Percentiles rank a stretch among this genome's conserved stretches.
Conservation (phyloP, 2,113 vertebrate species). For the Chitala chitala region DNA sequence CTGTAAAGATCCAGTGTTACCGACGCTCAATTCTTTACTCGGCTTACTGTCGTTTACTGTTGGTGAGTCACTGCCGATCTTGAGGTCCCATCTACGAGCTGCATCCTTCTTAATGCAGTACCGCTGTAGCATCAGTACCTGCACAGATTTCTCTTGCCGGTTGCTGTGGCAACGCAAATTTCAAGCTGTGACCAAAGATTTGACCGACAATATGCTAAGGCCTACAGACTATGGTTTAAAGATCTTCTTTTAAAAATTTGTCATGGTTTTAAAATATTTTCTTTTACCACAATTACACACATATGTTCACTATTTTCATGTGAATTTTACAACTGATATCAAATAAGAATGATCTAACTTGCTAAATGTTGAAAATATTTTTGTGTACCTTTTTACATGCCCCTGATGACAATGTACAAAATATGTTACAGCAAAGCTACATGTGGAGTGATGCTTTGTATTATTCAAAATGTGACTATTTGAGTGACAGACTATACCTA, state of each 20-base stretch:
- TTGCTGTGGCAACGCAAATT: slow-evolving; percentile 58
- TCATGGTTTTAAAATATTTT: too few species aligned
- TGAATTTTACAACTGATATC: too few species aligned
- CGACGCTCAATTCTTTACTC: slow-evolving; percentile 13
- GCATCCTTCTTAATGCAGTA: slow-evolving; percentile 53
- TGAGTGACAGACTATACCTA: too few species aligned
- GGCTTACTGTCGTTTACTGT: slow-evolving; percentile 27
- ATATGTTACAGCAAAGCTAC: too few species aligned
- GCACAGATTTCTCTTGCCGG: slow-evolving; percentile 40
- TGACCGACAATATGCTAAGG: slow-evolving; percentile 24
- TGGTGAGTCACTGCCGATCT: slow-evolving; percentile 50
- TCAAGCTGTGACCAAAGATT: slow-evolving; percentile 35
- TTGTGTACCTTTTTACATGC: too few species aligned
- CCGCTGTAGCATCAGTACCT: slow-evolving; percentile 40
- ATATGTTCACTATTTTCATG: too few species aligned
- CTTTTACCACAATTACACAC: too few species aligned
- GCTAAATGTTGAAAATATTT: too few species aligned
- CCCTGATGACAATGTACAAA: too few species aligned
- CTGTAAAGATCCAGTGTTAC: slow-evolving; percentile 18
- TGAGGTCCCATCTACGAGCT: slow-evolving; percentile 43
- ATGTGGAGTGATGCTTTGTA: too few species aligned
- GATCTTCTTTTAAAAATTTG: background rate
- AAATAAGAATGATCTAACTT: too few species aligned
- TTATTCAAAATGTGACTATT: too few species aligned
- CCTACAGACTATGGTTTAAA: slow-evolving; percentile 7